Conservation (phyloP, 2,888 invertebrate species). For the Portevinia maculata region DNA sequence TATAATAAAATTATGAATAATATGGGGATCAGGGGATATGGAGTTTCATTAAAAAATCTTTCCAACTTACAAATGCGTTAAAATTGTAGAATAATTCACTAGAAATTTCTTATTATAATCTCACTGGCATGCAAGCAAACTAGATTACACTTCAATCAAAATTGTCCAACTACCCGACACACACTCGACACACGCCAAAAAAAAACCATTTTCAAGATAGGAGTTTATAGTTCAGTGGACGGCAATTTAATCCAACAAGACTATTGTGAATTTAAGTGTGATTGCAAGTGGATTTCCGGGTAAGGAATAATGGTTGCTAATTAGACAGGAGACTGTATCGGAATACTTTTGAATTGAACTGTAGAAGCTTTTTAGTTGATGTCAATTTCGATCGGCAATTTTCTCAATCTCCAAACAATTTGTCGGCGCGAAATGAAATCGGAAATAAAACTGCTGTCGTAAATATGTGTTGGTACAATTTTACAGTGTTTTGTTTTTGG, state of each 20-base stretch:
- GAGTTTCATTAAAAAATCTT: slow-evolving; percentile 15
- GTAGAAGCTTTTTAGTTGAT: no score
- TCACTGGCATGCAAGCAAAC: slow-evolving; percentile 69
- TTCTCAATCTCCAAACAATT: no score
- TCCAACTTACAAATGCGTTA: slow-evolving; percentile 67
- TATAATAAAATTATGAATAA: slow-evolving; percentile 25
- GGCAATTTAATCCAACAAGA: slow-evolving; percentile 22
- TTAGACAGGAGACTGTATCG: no score
- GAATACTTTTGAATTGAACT: no score
- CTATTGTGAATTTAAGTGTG: slow-evolving; percentile 53
- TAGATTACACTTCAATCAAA: slow-evolving; percentile 73
- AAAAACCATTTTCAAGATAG: slow-evolving; percentile 40
- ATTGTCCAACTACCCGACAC: slow-evolving; percentile 72
- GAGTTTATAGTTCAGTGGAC: slow-evolving; percentile 63
- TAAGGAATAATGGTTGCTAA: neutral
- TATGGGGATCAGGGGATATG: neutral
- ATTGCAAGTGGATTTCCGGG: slow-evolving; percentile 26
- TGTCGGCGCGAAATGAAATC: no score
- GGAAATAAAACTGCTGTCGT: no score
- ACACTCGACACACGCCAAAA: slow-evolving; percentile 58
- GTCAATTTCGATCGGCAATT: no score
- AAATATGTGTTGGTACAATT: no score
- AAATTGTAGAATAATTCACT: slow-evolving; percentile 67
- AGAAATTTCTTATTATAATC: slow-evolving; percentile 68
- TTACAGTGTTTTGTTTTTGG: no score